A percentile compares a stretch with the other conserved stretches of the same genome.
Conservation (phyloP, 2,797 vertebrate genomes). For the Mus spretus region DNA sequence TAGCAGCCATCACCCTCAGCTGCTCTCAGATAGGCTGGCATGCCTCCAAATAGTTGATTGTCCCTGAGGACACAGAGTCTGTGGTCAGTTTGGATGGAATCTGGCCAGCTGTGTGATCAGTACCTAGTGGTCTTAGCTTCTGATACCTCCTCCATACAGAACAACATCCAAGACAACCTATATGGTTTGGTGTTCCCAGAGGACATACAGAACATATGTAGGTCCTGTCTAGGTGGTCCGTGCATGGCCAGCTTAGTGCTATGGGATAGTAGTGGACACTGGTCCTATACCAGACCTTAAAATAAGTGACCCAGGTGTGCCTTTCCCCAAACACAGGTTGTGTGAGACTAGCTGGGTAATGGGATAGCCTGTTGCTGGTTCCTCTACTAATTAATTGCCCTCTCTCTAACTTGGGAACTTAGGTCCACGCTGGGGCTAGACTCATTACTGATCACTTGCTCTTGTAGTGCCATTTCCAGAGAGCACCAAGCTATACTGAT, state of each 20-base stretch:
- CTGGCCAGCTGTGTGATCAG: neutral
- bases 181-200: neutral
- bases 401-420: conserved; percentile 54
- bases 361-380: neutral
- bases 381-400: conserved; percentile 24
- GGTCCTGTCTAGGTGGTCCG: neutral
- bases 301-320: neutral
- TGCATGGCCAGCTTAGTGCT: neutral
- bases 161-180: neutral
- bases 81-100: neutral
- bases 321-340: neutral
- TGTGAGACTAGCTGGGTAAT: neutral
- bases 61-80: neutral
- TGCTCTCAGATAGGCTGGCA: neutral
- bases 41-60: neutral
- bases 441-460: conserved; percentile 21
- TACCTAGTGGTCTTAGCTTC: neutral
- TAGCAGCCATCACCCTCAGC: neutral
- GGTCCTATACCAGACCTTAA: neutral
- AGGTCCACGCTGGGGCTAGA: neutral
- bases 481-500: neutral
- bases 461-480: conserved; percentile 19
- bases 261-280: neutral
- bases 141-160: neutral
- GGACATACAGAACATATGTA: neutral